These are phyloP conservation scores for Pocillopora verrucosa DNA, from an alignment of 64 coral and sea anemone genomes.

Conservation along the genomic window DNA sequence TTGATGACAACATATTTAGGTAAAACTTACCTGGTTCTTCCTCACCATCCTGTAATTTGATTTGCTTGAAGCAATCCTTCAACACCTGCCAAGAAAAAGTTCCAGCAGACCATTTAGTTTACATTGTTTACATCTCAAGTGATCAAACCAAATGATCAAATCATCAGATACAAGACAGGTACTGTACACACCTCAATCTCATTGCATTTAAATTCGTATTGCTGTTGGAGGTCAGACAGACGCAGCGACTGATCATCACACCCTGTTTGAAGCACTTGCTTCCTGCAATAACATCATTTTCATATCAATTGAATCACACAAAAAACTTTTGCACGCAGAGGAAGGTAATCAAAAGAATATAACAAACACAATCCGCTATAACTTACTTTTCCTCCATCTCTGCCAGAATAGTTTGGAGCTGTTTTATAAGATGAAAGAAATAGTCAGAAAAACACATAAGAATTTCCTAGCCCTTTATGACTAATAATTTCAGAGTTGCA, in stretches of 20 bases:
- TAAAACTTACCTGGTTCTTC: constrained; percentile 7
- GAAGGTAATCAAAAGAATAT: not conserved
- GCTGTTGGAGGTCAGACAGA: constrained; percentile 36
- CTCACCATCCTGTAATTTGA: constrained; percentile 33
- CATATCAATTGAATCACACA: not conserved
- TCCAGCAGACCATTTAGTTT: not conserved
- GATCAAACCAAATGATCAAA: no score
- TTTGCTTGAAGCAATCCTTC: constrained; percentile 46
- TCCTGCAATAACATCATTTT: not conserved
- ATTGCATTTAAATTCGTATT: constrained; percentile 57
- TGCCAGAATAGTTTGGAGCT: constrained; percentile 11
- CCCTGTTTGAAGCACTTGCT: constrained; percentile 17
- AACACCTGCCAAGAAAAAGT: constrained; percentile 15
- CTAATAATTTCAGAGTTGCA: not conserved
- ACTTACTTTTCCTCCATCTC: constrained; percentile 17
- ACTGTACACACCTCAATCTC: constrained; percentile 27
- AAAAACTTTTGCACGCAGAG: no score
- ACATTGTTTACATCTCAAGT: no score
- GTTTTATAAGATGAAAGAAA: not conserved
- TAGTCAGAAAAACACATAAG: not conserved
- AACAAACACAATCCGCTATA: not conserved
- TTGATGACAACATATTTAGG: not conserved
- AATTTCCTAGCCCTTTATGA: not conserved
- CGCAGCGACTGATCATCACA: constrained; percentile 51
- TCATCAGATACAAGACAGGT: no score